These are phyloP conservation scores for Eupeodes latifasciatus DNA, from an alignment of 2,888 invertebrate genomes.

Conservation along the genomic window DNA sequence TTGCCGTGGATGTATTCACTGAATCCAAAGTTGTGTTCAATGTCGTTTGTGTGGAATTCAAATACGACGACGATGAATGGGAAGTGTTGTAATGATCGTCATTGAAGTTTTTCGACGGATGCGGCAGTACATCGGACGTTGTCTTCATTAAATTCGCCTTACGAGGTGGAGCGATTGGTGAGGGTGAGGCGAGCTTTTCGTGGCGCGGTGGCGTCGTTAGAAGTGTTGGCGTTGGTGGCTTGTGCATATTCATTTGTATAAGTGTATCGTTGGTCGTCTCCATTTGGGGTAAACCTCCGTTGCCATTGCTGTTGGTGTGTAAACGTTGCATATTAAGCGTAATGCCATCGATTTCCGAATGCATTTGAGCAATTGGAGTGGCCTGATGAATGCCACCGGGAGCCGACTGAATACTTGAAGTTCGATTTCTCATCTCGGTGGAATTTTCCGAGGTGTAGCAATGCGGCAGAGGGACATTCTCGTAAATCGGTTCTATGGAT, in stretches of 20 bases:
- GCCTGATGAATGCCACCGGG: slow-evolving; percentile 86
- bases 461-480: slow-evolving; percentile 89
- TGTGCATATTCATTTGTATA: slow-evolving; percentile 59
- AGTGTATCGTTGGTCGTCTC: slow-evolving; percentile 64
- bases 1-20: slow-evolving; percentile 81
- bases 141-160: slow-evolving; percentile 80
- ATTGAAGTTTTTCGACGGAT: slow-evolving; percentile 69
- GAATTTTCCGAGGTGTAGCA: slow-evolving; percentile 84
- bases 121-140: slow-evolving; percentile 78
- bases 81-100: slow-evolving; percentile 80
- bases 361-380: slow-evolving; percentile 73
- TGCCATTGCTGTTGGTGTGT: slow-evolving; percentile 50
- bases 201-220: slow-evolving; percentile 81
- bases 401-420: slow-evolving; percentile 90
- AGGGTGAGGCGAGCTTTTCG: slow-evolving; percentile 75
- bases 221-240: slow-evolving; percentile 79
- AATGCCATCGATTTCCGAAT: slow-evolving; percentile 70
- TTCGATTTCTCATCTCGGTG: slow-evolving; percentile 83
- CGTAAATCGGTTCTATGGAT: slow-evolving; percentile 91
- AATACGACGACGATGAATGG: slow-evolving; percentile 79
- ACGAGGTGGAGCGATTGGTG: slow-evolving; percentile 80
- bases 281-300: slow-evolving; percentile 54
- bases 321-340: slow-evolving; percentile 69
- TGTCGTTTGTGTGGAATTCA: slow-evolving; percentile 81
- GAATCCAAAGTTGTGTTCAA: slow-evolving; percentile 82